A percentile compares a stretch with the other conserved stretches of the same genome.
These are phyloP conservation scores for Distichodus sexfasciatus DNA, from an alignment of 2,797 vertebrate species.

Conservation along the genomic window DNA sequence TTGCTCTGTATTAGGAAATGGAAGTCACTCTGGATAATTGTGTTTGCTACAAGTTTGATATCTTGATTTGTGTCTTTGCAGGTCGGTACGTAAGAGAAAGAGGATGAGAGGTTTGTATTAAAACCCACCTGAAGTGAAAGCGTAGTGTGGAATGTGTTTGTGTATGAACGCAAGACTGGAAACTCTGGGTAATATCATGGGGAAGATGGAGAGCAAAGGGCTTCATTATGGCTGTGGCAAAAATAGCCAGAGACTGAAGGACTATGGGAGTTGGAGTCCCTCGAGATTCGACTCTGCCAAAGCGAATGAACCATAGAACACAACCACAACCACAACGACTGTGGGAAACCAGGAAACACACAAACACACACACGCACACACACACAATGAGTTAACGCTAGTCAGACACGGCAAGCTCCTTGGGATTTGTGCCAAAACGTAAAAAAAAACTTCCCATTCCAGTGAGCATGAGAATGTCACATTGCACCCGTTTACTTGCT, in stretches of 20 bases:
- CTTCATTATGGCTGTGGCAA: slow-evolving; percentile 48
- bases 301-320: slow-evolving; percentile 39
- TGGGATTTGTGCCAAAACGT: slow-evolving; percentile 43
- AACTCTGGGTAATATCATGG: slow-evolving; percentile 31
- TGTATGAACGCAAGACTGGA: slow-evolving; percentile 34
- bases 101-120: too few species aligned
- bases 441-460: slow-evolving; percentile 43
- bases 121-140: slow-evolving; percentile 26
- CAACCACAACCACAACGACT: slow-evolving; percentile 43
- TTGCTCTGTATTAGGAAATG: too few species aligned
- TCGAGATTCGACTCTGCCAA: slow-evolving; percentile 47
- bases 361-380: slow-evolving; percentile 32
- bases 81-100: too few species aligned
- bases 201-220: slow-evolving; percentile 25
- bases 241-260: slow-evolving; percentile 46
- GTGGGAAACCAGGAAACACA: slow-evolving; percentile 52
- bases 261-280: slow-evolving; percentile 52
- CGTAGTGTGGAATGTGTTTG: slow-evolving; percentile 28
- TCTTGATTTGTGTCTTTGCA: too few species aligned
- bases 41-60: too few species aligned
- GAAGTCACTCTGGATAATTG: too few species aligned
- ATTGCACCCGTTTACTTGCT: background rate
- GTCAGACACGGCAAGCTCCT: slow-evolving; percentile 42
- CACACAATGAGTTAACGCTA: slow-evolving; percentile 33
- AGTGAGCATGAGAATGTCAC: slow-evolving; percentile 46